Conservation (phyloP, 2,888 invertebrate genomes). For the Eupithecia subfuscata region DNA sequence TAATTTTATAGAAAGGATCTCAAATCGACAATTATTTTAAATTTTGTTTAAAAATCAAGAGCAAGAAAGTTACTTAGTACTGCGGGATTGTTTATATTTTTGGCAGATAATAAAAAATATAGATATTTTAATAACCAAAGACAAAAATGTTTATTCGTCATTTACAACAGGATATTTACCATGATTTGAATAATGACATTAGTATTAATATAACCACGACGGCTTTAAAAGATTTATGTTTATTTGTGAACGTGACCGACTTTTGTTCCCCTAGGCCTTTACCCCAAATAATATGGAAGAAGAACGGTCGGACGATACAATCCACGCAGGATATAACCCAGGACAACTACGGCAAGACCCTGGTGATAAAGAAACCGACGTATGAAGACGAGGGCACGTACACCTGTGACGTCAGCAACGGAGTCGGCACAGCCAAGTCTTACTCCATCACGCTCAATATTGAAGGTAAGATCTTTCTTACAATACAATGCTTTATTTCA, state of each 20-base stretch:
- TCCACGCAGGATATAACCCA: conserved; percentile 90
- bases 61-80: too few species aligned
- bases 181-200: too few species aligned
- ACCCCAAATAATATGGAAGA: conserved; percentile 96
- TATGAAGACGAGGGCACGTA: conserved; percentile 96
- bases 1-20: too few species aligned
- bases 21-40: too few species aligned
- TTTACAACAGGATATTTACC: too few species aligned
- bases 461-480: conserved; percentile 75
- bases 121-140: not conserved
- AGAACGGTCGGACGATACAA: conserved; percentile 88
- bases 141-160: not conserved
- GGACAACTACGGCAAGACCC: conserved; percentile 97
- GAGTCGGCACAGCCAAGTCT: conserved; percentile 92
- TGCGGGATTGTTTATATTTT: too few species aligned
- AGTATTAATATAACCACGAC: too few species aligned
- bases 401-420: conserved; percentile 96
- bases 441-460: conserved; percentile 93
- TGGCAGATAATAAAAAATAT: too few species aligned
- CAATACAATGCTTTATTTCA: not conserved
- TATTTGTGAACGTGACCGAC: not conserved
- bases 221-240: not conserved
- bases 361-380: conserved; percentile 93
- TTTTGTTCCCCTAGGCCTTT: conserved; percentile 86
- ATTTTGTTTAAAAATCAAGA: too few species aligned